A percentile compares a stretch with the other conserved stretches of the same genome.
These are phyloP conservation scores for Hydrozoanthus tunicans DNA, from an alignment of 64 coral and sea anemone genomes.

Conservation along the genomic window DNA sequence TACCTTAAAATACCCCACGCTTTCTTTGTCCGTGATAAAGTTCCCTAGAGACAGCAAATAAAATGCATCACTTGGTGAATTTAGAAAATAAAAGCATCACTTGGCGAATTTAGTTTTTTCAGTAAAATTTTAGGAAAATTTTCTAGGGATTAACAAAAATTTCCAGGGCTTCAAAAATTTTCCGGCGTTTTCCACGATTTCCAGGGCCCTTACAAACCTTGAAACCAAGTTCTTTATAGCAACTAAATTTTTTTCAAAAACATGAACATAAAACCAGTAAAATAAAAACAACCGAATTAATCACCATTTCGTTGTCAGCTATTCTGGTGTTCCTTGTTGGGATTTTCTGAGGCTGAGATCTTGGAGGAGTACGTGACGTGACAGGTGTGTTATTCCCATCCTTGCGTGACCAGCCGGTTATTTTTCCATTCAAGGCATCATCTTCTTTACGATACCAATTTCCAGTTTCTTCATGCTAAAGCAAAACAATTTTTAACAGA, in stretches of 20 bases:
- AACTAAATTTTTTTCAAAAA: too few relatives aligned
- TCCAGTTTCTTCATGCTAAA: conserved; percentile 24
- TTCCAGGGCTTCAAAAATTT: too few relatives aligned
- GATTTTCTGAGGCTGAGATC: background rate
- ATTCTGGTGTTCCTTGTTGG: background rate
- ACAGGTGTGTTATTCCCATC: background rate
- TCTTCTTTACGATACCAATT: conserved; percentile 42
- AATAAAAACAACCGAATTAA: too few relatives aligned
- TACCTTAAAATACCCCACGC: conserved; percentile 34
- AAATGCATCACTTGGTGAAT: too few relatives aligned
- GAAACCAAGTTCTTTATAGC: too few relatives aligned
- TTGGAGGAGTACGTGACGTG: background rate
- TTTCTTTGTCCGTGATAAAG: background rate
- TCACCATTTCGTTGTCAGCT: background rate
- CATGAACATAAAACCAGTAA: too few relatives aligned
- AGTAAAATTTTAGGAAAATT: too few relatives aligned
- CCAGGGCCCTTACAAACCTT: too few relatives aligned
- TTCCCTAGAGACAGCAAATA: background rate
- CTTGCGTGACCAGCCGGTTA: background rate
- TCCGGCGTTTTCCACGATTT: too few relatives aligned
- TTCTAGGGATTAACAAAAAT: too few relatives aligned
- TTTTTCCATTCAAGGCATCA: background rate
- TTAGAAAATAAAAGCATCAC: too few relatives aligned
- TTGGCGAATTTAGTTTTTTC: too few relatives aligned
- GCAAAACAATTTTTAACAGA: background rate